Percentiles rank a stretch among this genome's conserved stretches.
These are phyloP conservation scores for Pterois miles DNA, from an alignment of 2,797 vertebrate species.

Conservation along the genomic window DNA sequence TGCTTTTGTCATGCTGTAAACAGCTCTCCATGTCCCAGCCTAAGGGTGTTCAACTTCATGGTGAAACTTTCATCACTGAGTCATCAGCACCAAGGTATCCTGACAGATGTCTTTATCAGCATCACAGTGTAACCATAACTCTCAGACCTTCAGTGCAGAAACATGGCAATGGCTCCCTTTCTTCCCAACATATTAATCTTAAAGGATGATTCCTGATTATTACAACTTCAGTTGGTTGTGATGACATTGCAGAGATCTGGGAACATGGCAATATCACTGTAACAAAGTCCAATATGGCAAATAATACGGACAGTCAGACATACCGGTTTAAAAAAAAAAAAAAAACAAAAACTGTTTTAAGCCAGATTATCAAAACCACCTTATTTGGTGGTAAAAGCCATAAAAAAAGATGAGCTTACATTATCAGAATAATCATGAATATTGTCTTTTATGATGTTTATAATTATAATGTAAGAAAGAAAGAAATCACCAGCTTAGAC, in stretches of 20 bases:
- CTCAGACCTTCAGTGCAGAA: neutral
- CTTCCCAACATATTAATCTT: neutral
- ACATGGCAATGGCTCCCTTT: neutral
- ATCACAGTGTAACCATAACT: neutral
- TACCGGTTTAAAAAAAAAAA: neutral
- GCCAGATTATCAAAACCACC: neutral
- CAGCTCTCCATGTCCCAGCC: neutral
- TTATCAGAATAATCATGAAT: no score
- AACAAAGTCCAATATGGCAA: neutral
- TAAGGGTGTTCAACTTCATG: neutral
- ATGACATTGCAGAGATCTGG: neutral
- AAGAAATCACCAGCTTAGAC: no score
- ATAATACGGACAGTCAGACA: neutral
- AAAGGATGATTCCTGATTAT: neutral
- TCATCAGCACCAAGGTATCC: neutral
- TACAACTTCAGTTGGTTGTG: neutral
- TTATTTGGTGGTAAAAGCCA: neutral
- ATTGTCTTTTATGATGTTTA: no score
- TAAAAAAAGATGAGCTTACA: no score
- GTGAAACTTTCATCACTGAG: slow-evolving; percentile 24
- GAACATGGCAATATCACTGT: neutral
- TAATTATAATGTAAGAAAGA: no score
- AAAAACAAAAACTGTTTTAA: neutral
- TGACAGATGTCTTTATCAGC: slow-evolving; percentile 13
- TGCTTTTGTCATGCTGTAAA: neutral